Base-by-base conservation (phyloP, 2,797 vertebrate species). In the Eidolon dupreanum region DNA sequence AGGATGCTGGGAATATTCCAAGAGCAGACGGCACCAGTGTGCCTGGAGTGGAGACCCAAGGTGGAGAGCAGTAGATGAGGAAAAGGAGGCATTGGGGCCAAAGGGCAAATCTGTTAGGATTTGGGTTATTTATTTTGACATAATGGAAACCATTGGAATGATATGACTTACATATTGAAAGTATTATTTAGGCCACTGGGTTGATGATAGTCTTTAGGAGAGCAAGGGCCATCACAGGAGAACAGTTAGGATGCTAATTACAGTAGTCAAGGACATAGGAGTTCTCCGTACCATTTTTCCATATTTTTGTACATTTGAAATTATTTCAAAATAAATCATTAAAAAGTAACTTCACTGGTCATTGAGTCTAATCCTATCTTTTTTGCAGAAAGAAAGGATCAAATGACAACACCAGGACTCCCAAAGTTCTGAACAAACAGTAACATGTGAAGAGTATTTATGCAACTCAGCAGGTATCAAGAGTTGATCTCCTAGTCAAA, bases 321-420 rank as follows among this genome's bases (percentile, higher is more conserved):
- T 85, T 83, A 88, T 96, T 90, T 96, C 33, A 59, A 55, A 78
- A 53, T 61, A 55, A 51, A 49, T 89, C 41, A 81, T 77, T 83
- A 55, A 94, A 63, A 88, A 68, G 24, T 31, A 11, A 57, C n/a
- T 78, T 95, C 20, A 33, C 24, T 65, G 5, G 19, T 43, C 41
- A 43, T 66, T 84, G 68, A 10, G 13, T 92, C 20, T 53, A 46
- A 90, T 31, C 33, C 17, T 61, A 9, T 28, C 24, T 43, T 88
- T 75, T 75, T 61, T 66, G 77, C 8, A 86, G 43, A 49, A 78
- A 38, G 33, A 13, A 89, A 84, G 49, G 20, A 73, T 0, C 16
- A 22, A 70, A 73, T 53, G 26, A 31, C 13, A 87, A 41, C 68
- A 51, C 3, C 2, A 92, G 33, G 7, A 63, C 1, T 51, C n/a